Evolutionary conservation across 2,888 invertebrate species (phyloP), one percentile per base, ranked within the genome.

Genomic region (Lepidocyrtoides sp.): DNA sequence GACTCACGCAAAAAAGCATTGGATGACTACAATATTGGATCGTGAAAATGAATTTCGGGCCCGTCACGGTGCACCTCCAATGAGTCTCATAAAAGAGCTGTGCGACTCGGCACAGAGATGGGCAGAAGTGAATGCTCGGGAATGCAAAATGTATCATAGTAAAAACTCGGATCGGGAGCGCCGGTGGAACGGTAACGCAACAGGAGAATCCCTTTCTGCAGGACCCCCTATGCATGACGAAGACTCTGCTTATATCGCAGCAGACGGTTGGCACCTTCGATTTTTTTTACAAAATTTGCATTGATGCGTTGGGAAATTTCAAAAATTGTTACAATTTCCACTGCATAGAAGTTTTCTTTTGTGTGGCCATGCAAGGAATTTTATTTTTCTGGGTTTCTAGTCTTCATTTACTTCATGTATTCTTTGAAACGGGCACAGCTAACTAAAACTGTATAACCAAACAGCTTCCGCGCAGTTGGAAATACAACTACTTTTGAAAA

Each of bases 231-330:
- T 81, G 5, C 81, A 57, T 17, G 60, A 8, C 0, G 85, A n/a
- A 3, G 54, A 77, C n/a, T 41, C 26, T 14, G 84, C 91, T 26
- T 72, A 77, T 7, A 7, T 54, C 4, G 69, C 91, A 7, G 48
- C 36, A 0, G 36, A 81, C 17, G 81, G 69, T 14, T 91, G 91
- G 91, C 86, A 91, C 17, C n/a, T n/a, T n/a, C n/a, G n/a, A n/a
- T n/a, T n/a, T n/a, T n/a, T n/a, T n/a, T n/a, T n/a, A n/a, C n/a
- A n/a, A n/a, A n/a, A n/a, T n/a, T n/a, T n/a, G n/a, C n/a, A n/a
- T n/a, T n/a, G n/a, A n/a, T n/a, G n/a, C n/a, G n/a, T n/a, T n/a
- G n/a, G n/a, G n/a, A n/a, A n/a, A n/a, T n/a, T n/a, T n/a, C n/a
- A n/a, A n/a, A n/a, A n/a, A n/a, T n/a, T n/a, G n/a, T n/a, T n/a